phyloP scores from a whole-genome alignment of 2,888 invertebrate species.

The Lasioglossum lativentre region DNA sequence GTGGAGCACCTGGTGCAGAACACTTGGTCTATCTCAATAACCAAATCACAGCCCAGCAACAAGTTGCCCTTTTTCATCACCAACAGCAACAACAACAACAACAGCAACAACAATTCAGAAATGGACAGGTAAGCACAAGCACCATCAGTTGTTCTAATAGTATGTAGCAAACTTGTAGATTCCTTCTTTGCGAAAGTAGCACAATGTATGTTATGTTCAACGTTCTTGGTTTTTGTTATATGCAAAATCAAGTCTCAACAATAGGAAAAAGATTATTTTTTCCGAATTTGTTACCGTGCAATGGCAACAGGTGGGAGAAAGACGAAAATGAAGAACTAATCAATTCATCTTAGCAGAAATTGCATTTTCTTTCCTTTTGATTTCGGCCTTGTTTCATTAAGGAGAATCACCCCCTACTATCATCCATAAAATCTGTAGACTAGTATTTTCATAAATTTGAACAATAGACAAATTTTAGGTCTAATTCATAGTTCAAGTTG shows the following conservation, averaged over 20 bases:
- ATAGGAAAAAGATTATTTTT: neutral
- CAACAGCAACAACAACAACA: conserved; percentile 85
- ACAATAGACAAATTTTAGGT: neutral
- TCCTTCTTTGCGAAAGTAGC: neutral
- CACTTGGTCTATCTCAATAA: conserved; percentile 85
- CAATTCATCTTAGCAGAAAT: neutral
- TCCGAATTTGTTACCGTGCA: neutral
- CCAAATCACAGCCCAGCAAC: conserved; percentile 84
- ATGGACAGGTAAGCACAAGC: conserved; percentile 82
- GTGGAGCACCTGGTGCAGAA: conserved; percentile 87
- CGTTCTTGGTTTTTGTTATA: neutral
- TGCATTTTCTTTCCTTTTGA: neutral
- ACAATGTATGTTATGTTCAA: neutral
- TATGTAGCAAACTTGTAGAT: neutral
- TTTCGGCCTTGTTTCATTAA: neutral
- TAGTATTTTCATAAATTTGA: neutral
- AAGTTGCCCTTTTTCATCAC: conserved; percentile 82
- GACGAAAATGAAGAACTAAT: neutral
- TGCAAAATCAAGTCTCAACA: neutral
- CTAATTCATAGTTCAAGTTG: neutral
- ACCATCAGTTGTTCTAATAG: neutral
- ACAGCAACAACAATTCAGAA: conserved; percentile 83
- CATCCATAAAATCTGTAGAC: neutral
- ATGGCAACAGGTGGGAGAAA: conserved; percentile 2
- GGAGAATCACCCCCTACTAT: neutral